Evolutionary conservation across 1,140 invertebrate genomes (phyloP), one percentile per base, ranked within the genome.

Genomic region (Armadillidium nasatum): DNA sequence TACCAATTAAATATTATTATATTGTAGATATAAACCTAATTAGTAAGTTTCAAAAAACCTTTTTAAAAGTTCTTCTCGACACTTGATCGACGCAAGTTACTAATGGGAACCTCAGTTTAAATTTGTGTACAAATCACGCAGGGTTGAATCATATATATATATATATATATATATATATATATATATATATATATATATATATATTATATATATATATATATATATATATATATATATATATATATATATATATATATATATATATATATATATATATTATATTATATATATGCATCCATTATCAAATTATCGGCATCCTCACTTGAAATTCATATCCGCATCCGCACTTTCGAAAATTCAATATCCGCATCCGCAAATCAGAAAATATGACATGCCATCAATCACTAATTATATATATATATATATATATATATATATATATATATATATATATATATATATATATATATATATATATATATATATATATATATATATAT

Each of bases 181-280:
- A 13, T 19, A 60, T 60, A 60, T 60, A 60, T 60, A 60, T 60
- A 60, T 60, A 60, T 60, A 60, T 15, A 60, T 60, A 15, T 15
- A 60, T 60, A 15, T 60, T 19, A 60, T 60, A 60, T 60, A 60
- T 60, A 60, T 15, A 60, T 60, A 19, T 13, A 4, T 4, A 4
- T 60, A 60, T 60, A 60, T 60, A 60, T 60, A 60, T 60, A 60
- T 60, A 60, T 60, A 60, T 60, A 60, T 60, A 60, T 50, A 60
- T 60, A 60, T 60, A 60, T 60, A 60, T 60, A 4, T 4, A 4
- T 60, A 60, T 60, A 60, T 60, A 60, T 60, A 60, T 60, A 60
- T 7, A 50, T 50, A 50, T 50, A 50, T 50, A 50, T 50, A 50
- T 50, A 50, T 50, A 50, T 50, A 50, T 50, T n/a, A n/a, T n/a